Evolutionary conservation across 2,113 vertebrate species (phyloP), one percentile per base, ranked within the genome.

Genomic region (Eulemur rufifrons): DNA sequence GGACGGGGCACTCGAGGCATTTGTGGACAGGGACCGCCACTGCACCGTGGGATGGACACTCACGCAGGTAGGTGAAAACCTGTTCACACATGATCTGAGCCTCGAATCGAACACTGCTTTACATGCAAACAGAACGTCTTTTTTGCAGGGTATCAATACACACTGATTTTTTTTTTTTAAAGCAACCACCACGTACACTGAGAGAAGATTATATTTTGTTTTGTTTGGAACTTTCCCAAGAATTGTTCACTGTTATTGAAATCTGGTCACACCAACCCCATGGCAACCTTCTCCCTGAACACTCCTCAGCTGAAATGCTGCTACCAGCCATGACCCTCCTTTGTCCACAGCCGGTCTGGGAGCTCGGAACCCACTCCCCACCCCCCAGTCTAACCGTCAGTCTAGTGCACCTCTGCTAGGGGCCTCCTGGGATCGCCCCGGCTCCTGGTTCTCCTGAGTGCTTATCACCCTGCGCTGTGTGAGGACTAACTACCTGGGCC

Each of bases 191-290:
- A 3, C 21, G 42, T 91, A 95, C 86, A 90, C 21, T 0, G 47
- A 90, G 85, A 73, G 47, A 88, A 87, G 82, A 93, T 93, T 47
- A 66, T 21, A 56, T 61, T 89, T 39, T 71, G 87, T 88, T 96
- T 93, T 61, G 54, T 47, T 86, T 97, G 95, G 95, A 93, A 63
- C 37, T n/a, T 89, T 64, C 78, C 95, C 95, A 93, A 93, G 93
- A 91, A 93, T n/a, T n/a, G 63, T 89, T 89, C 8, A 3, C 52
- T 52, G 47, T 69, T 56, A 39, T 2, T 87, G 96, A 80, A 92
- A 87, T 69, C 90, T 13, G 73, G 77, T 82, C 71, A 56, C 2
- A 13, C 71, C 90, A 95, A 6, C 18, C 56, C 4, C 68, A 8
- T 0, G 87, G 76, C 56, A 81, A 13, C 50, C 69, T 68, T 34